A percentile compares a stretch with the other conserved stretches of the same genome.
Evolutionary conservation across 2,888 invertebrate genomes (phyloP).

Genomic region (Apotomis turbidana): DNA sequence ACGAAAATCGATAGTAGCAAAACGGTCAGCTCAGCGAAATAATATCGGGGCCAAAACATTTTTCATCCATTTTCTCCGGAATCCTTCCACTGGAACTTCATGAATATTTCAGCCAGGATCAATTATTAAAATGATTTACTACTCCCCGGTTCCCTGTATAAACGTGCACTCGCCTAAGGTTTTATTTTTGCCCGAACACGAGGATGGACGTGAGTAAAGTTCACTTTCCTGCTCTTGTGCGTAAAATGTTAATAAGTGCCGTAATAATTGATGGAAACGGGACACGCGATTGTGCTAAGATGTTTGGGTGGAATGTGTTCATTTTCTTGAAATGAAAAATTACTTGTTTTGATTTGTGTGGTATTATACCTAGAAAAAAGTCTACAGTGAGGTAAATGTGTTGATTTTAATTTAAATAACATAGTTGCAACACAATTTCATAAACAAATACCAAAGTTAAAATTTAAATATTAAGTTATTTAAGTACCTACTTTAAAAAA

Average conservation of each 20-base stretch:
- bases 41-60: constrained; percentile 66
- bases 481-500: too few species aligned
- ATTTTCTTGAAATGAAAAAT: background rate
- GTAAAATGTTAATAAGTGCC: constrained; percentile 34
- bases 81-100: constrained; percentile 74
- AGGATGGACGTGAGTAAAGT: constrained; percentile 8
- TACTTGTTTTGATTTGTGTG: background rate
- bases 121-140: constrained; percentile 84
- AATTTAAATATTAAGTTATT: too few species aligned
- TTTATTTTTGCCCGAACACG: constrained; percentile 50
- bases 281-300: background rate
- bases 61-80: constrained; percentile 73
- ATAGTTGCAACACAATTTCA: too few species aligned
- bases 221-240: constrained; percentile 35
- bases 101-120: constrained; percentile 80
- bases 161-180: constrained; percentile 59
- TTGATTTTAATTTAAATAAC: too few species aligned
- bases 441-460: too few species aligned
- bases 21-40: constrained; percentile 68
- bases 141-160: constrained; percentile 61
- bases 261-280: constrained; percentile 32
- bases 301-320: background rate
- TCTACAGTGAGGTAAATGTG: too few species aligned
- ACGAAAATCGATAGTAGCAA: constrained; percentile 46
- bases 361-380: too few species aligned